Evolutionary conservation across 92 coral and sea anemone genomes (phyloP), one percentile per base, ranked within the genome.

Genomic region (Zoanthus sociatus): DNA sequence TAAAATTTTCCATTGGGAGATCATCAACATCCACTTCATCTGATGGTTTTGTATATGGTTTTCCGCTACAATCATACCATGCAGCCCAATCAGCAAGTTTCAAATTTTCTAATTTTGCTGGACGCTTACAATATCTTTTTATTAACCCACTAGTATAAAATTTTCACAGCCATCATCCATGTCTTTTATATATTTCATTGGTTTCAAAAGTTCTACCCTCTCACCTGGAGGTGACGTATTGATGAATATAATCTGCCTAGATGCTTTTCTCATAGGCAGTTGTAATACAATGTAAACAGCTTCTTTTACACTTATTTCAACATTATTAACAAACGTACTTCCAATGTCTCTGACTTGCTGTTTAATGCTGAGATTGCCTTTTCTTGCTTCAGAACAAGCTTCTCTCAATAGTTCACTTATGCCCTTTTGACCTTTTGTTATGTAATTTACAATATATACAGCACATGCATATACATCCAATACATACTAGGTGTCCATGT

Each of bases 311-410:
- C 64, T 58, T 58, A 58, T 16, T 58, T 58, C 64, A 58, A 58
- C 64, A 58, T 58, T 58, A 58, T 66, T 66, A 66, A 66, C 32
- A 26, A 66, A 66, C 37, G 21, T 66, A 66, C 71, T 61, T 15
- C 68, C 68, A 61, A 61, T 61, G 26, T 61, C 68, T 61, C 68
- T 61, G 18, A 61, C 68, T 66, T 66, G 71, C 64, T 58, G 64
- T 1, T 58, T 58, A 58, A 58, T 58, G 64, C 64, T 58, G 3
- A 58, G 64, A 58, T 84, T 84, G 7, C 82, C 88, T 71, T 84
- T 66, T 84, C 66, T 84, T 26, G 88, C 88, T 47, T 84, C 88
- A 32, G 81, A 72, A 84, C 82, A 84, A 46, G 88, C 88, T 70
- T 71, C 32, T 70, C 81, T 14, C 48, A 84, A 70, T 50, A 84